phyloP scores from a whole-genome alignment of 2,113 vertebrate genomes.

The Nycticorax nycticorax region DNA sequence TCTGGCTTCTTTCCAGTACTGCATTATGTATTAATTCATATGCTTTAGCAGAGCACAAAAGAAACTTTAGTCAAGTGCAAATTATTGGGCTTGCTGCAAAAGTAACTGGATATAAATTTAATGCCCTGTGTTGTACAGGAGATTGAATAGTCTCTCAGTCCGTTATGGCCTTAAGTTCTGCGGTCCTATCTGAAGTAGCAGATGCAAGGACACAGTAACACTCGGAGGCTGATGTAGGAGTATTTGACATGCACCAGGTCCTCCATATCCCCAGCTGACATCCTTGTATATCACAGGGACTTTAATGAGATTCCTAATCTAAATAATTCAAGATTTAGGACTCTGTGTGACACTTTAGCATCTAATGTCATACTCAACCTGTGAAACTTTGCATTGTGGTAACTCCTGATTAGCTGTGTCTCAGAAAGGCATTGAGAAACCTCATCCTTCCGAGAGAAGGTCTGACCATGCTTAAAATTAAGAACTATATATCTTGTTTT shows the following conservation, averaged over 20 bases:
- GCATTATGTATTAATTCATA: neutral
- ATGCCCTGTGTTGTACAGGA: neutral
- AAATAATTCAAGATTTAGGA: neutral
- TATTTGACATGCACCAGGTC: neutral
- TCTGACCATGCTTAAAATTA: neutral
- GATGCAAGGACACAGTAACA: neutral
- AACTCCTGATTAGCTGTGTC: neutral
- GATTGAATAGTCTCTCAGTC: neutral
- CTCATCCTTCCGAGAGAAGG: neutral
- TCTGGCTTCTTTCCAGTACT: neutral
- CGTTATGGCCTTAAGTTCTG: neutral
- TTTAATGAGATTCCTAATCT: neutral
- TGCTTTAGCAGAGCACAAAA: neutral
- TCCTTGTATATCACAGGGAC: neutral
- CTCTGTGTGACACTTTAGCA: neutral
- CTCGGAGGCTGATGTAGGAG: neutral
- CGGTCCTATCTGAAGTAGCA: neutral
- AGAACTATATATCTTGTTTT: neutral
- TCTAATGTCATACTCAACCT: neutral
- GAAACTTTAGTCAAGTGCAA: neutral
- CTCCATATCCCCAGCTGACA: neutral
- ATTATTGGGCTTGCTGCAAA: neutral
- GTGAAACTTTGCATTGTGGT: neutral
- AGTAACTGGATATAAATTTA: neutral
- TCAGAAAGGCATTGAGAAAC: neutral